Evolutionary conservation across 2,888 invertebrate genomes (phyloP).

Genomic region (Crepidodera aurea): DNA sequence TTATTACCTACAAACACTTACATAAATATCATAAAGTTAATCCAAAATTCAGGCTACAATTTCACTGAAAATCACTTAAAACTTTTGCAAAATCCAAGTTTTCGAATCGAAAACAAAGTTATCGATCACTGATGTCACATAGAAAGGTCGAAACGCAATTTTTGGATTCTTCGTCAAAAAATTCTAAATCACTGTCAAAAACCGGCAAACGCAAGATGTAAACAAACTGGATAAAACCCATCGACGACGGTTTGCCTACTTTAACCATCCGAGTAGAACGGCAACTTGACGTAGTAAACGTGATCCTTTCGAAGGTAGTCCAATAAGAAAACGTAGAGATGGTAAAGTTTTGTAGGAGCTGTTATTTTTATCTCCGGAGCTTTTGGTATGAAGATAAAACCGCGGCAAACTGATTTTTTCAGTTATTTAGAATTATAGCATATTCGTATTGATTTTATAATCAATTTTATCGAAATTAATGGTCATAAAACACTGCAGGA

Average conservation of each 20-base stretch:
- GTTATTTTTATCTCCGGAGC: conserved; percentile 4
- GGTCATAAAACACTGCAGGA: too few relatives aligned
- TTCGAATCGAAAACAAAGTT: background rate
- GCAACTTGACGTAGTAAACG: conserved; percentile 24
- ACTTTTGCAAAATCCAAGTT: too few relatives aligned
- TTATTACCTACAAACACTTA: too few relatives aligned
- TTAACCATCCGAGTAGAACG: conserved; percentile 36
- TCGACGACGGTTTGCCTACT: conserved; percentile 28
- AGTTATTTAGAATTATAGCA: too few relatives aligned
- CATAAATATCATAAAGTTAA: too few relatives aligned
- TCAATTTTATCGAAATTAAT: too few relatives aligned
- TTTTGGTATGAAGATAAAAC: too few relatives aligned
- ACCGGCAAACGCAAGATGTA: conserved; percentile 28
- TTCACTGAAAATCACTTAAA: too few relatives aligned
- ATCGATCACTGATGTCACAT: background rate
- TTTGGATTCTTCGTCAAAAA: background rate
- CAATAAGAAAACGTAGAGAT: conserved; percentile 17
- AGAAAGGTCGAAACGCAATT: background rate
- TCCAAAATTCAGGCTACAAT: too few relatives aligned
- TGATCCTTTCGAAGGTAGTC: conserved; percentile 14
- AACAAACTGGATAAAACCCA: conserved; percentile 21
- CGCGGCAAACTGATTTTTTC: too few relatives aligned
- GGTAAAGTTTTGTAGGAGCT: background rate
- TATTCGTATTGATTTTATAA: too few relatives aligned
- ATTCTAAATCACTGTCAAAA: conserved; percentile 11